Conservation (phyloP, 1,140 invertebrate species). For the Samia ricini region DNA sequence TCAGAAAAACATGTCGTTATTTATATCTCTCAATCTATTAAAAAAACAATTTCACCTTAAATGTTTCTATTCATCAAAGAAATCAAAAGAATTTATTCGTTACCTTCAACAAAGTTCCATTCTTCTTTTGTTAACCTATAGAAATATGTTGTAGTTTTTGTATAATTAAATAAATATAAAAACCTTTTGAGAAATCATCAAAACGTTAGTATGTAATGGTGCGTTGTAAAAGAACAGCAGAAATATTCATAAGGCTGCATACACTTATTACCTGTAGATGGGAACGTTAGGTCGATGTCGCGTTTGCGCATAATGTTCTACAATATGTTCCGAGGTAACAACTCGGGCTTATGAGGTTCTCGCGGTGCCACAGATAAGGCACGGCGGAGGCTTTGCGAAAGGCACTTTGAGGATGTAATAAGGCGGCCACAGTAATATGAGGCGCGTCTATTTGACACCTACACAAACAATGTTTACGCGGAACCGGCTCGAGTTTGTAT, state of each 20-base stretch:
- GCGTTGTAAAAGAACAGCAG: constrained; percentile 38
- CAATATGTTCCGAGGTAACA: constrained; percentile 70
- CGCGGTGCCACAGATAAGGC: constrained; percentile 63
- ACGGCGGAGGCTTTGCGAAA: constrained; percentile 59
- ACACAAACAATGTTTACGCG: constrained; percentile 50
- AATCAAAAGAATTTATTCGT: too few relatives aligned
- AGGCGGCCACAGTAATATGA: constrained; percentile 44
- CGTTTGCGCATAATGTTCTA: constrained; percentile 62
- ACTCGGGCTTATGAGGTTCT: constrained; percentile 61
- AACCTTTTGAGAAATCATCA: not conserved
- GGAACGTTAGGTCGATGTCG: constrained; percentile 41
- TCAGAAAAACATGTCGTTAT: too few relatives aligned
- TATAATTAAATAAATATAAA: too few relatives aligned
- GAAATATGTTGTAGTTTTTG: too few relatives aligned
- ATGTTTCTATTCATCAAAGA: too few relatives aligned
- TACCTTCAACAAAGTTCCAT: too few relatives aligned
- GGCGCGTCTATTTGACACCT: constrained; percentile 46
- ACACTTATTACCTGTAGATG: constrained; percentile 59
- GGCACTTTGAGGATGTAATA: constrained; percentile 54
- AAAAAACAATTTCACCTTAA: too few relatives aligned
- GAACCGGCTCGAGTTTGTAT: constrained; percentile 21
- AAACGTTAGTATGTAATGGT: constrained; percentile 29
- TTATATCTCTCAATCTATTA: too few relatives aligned
- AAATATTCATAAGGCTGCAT: constrained; percentile 57
- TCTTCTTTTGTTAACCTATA: too few relatives aligned